Conservation (phyloP, 2,113 vertebrate genomes). For the Mellivora capensis region DNA sequence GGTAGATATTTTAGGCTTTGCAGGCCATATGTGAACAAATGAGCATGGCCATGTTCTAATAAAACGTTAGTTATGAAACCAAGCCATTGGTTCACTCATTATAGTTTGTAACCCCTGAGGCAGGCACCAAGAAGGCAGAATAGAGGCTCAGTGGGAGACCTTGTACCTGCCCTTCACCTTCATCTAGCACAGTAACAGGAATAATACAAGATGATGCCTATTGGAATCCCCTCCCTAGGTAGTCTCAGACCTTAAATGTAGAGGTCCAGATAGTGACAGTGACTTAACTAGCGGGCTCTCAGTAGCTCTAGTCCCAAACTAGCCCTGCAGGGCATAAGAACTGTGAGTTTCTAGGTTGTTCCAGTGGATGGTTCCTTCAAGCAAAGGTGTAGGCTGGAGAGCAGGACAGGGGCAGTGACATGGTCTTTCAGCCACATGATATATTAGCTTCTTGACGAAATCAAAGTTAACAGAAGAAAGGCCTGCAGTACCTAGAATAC, state of each 20-base stretch:
- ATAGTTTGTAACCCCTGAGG: not conserved
- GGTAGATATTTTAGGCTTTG: not conserved
- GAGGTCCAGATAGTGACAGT: not conserved
- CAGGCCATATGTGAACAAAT: not conserved
- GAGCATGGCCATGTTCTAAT: not conserved
- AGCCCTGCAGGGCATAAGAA: not conserved
- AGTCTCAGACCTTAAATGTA: not conserved
- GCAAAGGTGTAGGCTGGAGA: not conserved
- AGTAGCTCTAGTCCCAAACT: not conserved
- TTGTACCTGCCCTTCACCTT: not conserved
- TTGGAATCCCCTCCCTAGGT: not conserved
- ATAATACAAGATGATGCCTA: accelerated
- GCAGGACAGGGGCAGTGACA: not conserved
- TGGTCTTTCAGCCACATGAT: not conserved
- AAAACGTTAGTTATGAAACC: not conserved
- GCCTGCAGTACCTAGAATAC: not conserved
- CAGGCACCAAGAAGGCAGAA: not conserved
- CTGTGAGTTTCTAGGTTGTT: not conserved
- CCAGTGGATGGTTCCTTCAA: not conserved
- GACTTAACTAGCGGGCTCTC: not conserved
- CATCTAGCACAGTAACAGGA: no score
- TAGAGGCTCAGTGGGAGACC: no score
- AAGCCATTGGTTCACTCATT: not conserved
- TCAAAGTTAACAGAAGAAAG: not conserved
- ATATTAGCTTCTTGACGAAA: not conserved